These are phyloP conservation scores for Sebastolobus altivelis DNA, from an alignment of 2,797 vertebrate genomes.

Conservation along the genomic window DNA sequence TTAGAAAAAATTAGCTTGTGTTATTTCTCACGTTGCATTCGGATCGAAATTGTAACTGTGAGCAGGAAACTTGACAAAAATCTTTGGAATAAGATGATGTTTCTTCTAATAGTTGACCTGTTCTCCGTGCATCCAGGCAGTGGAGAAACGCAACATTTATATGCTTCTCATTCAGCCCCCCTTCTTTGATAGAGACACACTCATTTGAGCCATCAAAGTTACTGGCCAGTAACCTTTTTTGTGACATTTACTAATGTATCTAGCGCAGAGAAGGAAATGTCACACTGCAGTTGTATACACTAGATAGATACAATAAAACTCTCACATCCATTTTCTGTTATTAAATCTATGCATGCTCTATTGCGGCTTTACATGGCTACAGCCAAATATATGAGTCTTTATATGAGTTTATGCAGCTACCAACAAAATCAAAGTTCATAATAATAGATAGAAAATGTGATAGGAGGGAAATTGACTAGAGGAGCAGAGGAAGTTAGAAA, in stretches of 20 bases:
- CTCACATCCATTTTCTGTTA: not conserved
- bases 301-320: not conserved
- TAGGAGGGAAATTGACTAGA: not conserved
- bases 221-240: slow-evolving; percentile 42
- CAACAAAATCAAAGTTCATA: not conserved
- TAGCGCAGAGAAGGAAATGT: slow-evolving; percentile 8
- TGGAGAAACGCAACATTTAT: not conserved
- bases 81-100: slow-evolving; percentile 11
- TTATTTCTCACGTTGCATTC: slow-evolving; percentile 16
- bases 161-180: not conserved
- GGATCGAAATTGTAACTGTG: not conserved
- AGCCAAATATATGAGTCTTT: not conserved
- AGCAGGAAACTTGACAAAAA: slow-evolving; percentile 5
- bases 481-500: slow-evolving; percentile 1
- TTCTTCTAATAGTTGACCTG: slow-evolving; percentile 12
- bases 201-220: slow-evolving; percentile 44
- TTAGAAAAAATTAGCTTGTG: not conserved
- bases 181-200: slow-evolving; percentile 15
- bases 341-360: not conserved
- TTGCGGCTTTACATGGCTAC: not conserved
- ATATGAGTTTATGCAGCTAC: not conserved
- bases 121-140: not conserved
- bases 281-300: not conserved
- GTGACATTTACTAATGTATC: slow-evolving; percentile 43
- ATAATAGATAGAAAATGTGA: not conserved